Conservation (phyloP, 2,797 vertebrate species). For the Glossophaga mutica region DNA sequence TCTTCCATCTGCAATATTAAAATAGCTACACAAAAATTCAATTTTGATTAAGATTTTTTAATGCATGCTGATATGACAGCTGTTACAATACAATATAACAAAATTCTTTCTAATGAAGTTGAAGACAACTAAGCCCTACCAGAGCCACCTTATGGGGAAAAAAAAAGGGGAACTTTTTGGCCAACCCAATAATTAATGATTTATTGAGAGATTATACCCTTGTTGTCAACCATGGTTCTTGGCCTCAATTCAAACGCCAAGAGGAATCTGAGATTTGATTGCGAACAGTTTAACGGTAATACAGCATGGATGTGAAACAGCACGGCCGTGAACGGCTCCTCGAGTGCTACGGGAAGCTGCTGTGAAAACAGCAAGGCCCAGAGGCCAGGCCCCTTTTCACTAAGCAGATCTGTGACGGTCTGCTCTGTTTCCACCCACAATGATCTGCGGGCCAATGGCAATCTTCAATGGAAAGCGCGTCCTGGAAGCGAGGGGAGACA, state of each 20-base stretch:
- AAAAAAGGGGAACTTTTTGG: neutral
- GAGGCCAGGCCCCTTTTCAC: neutral
- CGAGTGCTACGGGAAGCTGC: neutral
- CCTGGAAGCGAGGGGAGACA: accelerated
- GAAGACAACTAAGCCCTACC: neutral
- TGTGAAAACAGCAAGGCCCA: neutral
- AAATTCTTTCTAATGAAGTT: neutral
- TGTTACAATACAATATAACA: neutral
- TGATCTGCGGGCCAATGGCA: neutral
- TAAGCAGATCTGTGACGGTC: neutral
- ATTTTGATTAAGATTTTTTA: neutral
- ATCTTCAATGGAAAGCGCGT: neutral
- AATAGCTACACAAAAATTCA: neutral
- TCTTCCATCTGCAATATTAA: neutral
- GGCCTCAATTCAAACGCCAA: neutral
- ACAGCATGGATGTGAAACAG: neutral
- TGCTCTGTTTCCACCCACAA: neutral
- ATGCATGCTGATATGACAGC: neutral
- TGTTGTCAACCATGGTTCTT: too few relatives aligned
- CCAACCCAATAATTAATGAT: neutral
- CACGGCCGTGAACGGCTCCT: neutral
- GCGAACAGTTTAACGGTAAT: neutral
- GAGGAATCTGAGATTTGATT: neutral
- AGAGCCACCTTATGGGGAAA: neutral
- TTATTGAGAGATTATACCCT: neutral